A percentile compares a stretch with the other conserved stretches of the same genome.
Conservation (phyloP, 2,113 vertebrate genomes). For the Leuciscus idus region DNA sequence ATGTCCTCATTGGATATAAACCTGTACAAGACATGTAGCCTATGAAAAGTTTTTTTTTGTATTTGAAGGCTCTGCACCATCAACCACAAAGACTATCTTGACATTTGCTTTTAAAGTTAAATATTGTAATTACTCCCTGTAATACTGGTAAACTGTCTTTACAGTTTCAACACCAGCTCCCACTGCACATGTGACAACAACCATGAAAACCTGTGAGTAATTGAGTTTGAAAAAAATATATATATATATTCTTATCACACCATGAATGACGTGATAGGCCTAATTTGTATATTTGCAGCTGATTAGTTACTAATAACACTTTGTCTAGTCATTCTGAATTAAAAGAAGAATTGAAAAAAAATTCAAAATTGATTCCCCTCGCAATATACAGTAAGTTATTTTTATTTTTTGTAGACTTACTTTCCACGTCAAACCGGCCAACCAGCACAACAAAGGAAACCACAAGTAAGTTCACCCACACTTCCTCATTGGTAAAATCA, state of each 20-base stretch:
- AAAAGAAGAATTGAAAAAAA: background rate
- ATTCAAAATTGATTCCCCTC: background rate
- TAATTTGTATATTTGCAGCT: too few species aligned
- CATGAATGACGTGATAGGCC: too few species aligned
- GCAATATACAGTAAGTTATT: background rate
- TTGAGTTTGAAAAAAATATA: background rate
- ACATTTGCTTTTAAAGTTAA: too few species aligned
- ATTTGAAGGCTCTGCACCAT: background rate
- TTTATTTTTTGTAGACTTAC: background rate
- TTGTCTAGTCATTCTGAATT: background rate
- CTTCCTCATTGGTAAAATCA: too few species aligned
- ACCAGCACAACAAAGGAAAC: background rate
- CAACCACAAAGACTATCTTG: background rate
- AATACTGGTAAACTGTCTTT: background rate
- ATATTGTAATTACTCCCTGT: too few species aligned
- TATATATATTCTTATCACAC: too few species aligned
- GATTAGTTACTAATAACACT: background rate
- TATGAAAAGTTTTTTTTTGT: too few species aligned
- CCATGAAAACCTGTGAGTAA: background rate
- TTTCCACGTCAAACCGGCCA: background rate
- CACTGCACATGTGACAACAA: too few species aligned
- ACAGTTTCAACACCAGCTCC: background rate
- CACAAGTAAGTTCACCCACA: too few species aligned
- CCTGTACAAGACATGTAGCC: background rate
- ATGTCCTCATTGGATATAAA: background rate